Conservation (phyloP, 30 jellyfish, hydroid and myxozoan species). For the Phacellophora camtschatica region DNA sequence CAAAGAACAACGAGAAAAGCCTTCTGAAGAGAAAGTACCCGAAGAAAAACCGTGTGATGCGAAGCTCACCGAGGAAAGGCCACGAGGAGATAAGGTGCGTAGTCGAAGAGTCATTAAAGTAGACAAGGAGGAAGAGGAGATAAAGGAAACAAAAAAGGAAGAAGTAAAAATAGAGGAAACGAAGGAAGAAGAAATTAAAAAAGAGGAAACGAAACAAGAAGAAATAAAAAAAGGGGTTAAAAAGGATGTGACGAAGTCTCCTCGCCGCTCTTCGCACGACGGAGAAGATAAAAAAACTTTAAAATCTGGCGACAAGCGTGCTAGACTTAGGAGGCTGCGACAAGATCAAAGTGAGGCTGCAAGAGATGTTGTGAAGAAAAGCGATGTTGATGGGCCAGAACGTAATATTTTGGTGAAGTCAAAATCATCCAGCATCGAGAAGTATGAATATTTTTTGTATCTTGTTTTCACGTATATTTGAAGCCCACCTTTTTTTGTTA, state of each 20-base stretch:
- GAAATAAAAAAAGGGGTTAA: background rate
- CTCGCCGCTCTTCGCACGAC: background rate
- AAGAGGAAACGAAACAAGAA: slow-evolving; percentile 1
- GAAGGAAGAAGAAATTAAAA: background rate
- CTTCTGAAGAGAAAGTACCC: background rate
- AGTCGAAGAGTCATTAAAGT: slow-evolving; percentile 23
- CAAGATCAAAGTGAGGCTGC: slow-evolving; percentile 57
- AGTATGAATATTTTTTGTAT: background rate
- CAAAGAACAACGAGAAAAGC: background rate
- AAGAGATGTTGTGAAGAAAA: slow-evolving; percentile 15
- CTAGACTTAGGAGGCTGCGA: slow-evolving; percentile 59
- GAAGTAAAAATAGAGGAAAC: background rate
- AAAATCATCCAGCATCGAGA: slow-evolving; percentile 52
- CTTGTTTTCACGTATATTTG: too few species aligned
- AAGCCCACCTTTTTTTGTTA: too few species aligned
- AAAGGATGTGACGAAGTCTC: background rate
- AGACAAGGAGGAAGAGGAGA: slow-evolving; percentile 23
- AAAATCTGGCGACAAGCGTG: slow-evolving; percentile 59
- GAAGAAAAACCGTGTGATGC: background rate
- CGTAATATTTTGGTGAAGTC: background rate
- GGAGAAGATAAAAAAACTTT: slow-evolving; percentile 16
- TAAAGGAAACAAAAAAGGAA: background rate
- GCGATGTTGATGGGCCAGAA: slow-evolving; percentile 21
- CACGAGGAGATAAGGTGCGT: slow-evolving; percentile 33
- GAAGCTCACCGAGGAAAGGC: slow-evolving; percentile 1